Base-by-base conservation (phyloP, 37 sponge, comb jelly and placozoan genomes). In the Crambe crambe region DNA sequence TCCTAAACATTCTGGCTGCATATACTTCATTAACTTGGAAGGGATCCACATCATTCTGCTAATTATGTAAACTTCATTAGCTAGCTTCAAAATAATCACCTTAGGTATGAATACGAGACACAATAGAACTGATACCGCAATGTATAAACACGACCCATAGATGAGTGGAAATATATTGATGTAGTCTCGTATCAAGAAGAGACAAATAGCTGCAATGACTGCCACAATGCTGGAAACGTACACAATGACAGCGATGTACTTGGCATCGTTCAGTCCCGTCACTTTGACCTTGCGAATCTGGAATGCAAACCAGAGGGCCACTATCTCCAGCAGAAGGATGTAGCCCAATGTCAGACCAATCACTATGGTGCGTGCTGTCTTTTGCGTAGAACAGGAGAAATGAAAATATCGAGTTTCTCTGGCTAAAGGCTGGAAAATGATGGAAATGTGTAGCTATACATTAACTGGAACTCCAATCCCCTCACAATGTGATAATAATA, bases 231-330 rank as follows among this genome's bases (percentile, higher is more conserved):
- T 78, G 1, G 79, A 78, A 27, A 78, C 72, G 34, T n/a, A n/a
- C n/a, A n/a, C n/a, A n/a, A n/a, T n/a, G n/a, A n/a, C n/a, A n/a
- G n/a, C n/a, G n/a, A n/a, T 78, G 42, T 44, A 78, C 40, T 60
- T 77, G 63, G 86, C 65, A 38, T 85, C 86, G 32, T 85, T 62
- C 42, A 85, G 61, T 41, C 86, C 86, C 27, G 68, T 78, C 34
- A 85, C 67, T 72, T 77, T 85, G 15, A 85, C 86, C 32, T 78
- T 85, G 27, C 86, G 72, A 32, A 78, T 85, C 6, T 70, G 42
- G 64, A 85, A 85, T 8, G 86, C 73, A 51, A 85, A 68, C 8
- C 72, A 18, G 18, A 85, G 27, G 4, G 86, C 86, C 61, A 63
- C 54, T 5, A 85, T 31, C 47, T 85, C 79, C 17, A 85, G 60